Evolutionary conservation across 1,140 invertebrate genomes (phyloP).

Genomic region (Halesus radiatus): DNA sequence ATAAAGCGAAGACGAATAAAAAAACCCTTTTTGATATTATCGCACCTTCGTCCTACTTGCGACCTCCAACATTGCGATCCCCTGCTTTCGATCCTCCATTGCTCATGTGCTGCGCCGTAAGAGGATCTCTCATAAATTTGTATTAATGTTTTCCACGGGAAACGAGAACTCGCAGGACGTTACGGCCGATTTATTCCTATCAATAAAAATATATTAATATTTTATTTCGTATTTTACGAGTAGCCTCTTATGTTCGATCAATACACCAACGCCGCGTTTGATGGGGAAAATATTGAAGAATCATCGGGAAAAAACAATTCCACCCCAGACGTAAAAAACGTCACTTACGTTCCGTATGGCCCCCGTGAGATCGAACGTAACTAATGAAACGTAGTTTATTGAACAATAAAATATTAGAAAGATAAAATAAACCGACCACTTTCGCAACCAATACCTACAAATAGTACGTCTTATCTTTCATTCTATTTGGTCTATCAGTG

Average conservation of each 20-base stretch:
- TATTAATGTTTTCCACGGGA: constrained; percentile 33
- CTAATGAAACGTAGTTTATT: constrained; percentile 37
- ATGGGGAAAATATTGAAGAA: constrained; percentile 15
- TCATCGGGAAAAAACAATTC: constrained; percentile 9
- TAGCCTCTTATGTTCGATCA: background rate
- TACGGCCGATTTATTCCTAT: constrained; percentile 35
- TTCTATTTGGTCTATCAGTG: no score
- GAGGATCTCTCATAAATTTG: constrained; percentile 35
- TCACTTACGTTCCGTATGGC: constrained; percentile 5
- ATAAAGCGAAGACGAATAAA: no score
- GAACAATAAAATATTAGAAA: constrained; percentile 11
- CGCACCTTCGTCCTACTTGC: no score
- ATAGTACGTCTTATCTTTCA: no score
- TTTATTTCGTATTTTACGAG: constrained; percentile 33
- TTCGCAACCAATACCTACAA: background rate
- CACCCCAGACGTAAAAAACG: background rate
- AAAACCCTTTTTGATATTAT: no score
- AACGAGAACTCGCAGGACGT: constrained; percentile 26
- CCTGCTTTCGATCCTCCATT: background rate
- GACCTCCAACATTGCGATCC: no score
- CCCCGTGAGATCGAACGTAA: background rate
- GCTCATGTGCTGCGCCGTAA: background rate
- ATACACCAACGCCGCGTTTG: background rate
- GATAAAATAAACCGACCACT: background rate
- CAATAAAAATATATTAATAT: constrained; percentile 38